Conservation (phyloP, 2,113 vertebrate species). For the Stegastes partitus region DNA sequence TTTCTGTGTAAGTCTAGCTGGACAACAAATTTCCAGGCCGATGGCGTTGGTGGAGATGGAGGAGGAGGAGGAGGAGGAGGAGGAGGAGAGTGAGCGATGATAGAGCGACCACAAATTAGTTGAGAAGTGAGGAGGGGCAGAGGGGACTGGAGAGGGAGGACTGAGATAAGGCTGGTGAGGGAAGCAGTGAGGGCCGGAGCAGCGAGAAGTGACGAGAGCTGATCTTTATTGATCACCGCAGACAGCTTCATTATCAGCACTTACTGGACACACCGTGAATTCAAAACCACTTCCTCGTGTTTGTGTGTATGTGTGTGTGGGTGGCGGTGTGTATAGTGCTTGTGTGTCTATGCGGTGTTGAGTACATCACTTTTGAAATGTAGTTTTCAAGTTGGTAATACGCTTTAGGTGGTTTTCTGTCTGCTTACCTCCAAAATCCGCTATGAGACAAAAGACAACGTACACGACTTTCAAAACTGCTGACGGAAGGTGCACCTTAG, state of each 20-base stretch:
- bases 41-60: conserved; percentile 26
- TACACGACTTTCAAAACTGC: background rate
- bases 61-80: conserved; percentile 40
- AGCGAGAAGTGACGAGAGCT: conserved; percentile 64
- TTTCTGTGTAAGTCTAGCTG: background rate
- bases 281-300: conserved; percentile 54
- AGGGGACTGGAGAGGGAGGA: conserved; percentile 47
- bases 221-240: conserved; percentile 81
- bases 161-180: conserved; percentile 56
- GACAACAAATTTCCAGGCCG: conserved; percentile 26
- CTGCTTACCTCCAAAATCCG: conserved; percentile 2
- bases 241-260: conserved; percentile 81
- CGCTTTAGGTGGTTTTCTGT: background rate
- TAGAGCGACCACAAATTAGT: conserved; percentile 43
- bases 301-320: conserved; percentile 29
- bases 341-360: conserved; percentile 6
- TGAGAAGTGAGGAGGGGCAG: conserved; percentile 39
- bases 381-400: background rate
- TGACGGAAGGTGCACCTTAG: background rate
- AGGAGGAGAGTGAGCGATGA: conserved; percentile 51
- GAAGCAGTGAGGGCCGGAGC: conserved; percentile 47
- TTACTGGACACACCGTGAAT: conserved; percentile 74
- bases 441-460: background rate
- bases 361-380: conserved; percentile 20
- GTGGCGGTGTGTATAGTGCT: conserved; percentile 5